Percentiles rank a stretch among this genome's conserved stretches.
These are phyloP conservation scores for Phymorhynchus buccinoides DNA, from an alignment of 1,140 invertebrate species.

Conservation along the genomic window DNA sequence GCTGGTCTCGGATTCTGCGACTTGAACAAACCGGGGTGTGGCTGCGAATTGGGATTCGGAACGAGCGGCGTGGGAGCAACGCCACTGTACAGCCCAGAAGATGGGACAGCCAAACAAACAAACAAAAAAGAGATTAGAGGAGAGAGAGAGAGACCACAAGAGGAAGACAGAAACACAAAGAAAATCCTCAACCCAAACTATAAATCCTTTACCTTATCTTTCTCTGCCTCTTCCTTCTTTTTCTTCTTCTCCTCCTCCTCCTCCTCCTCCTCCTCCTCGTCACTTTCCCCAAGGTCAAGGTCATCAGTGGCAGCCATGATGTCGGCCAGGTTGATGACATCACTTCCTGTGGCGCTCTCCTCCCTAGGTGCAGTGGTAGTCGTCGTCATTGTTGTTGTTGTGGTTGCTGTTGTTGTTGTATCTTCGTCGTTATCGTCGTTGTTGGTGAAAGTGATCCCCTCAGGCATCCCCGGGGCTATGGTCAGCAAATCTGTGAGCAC, in stretches of 20 bases:
- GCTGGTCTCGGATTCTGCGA: too few species aligned
- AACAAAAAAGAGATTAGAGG: too few species aligned
- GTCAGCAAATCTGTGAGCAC: slow-evolving; percentile 75
- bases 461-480: slow-evolving; percentile 79
- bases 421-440: background rate
- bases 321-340: slow-evolving; percentile 61
- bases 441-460: slow-evolving; percentile 74
- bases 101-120: too few species aligned
- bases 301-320: slow-evolving; percentile 63
- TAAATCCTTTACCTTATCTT: background rate
- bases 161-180: too few species aligned
- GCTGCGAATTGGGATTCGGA: too few species aligned
- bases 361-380: background rate
- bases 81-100: too few species aligned
- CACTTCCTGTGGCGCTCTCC: slow-evolving; percentile 35
- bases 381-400: too few species aligned
- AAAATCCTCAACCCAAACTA: too few species aligned
- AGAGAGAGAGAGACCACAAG: too few species aligned
- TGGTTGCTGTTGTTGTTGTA: too few species aligned
- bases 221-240: slow-evolving; percentile 32
- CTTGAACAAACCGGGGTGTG: too few species aligned
- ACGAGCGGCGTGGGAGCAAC: too few species aligned
- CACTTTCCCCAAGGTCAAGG: slow-evolving; percentile 60
- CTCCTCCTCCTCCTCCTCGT: slow-evolving; percentile 54
- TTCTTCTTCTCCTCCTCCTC: slow-evolving; percentile 43